Evolutionary conservation across 2,888 invertebrate species (phyloP), one percentile per base, ranked within the genome.

Genomic region (Caradrina clavipalpis): DNA sequence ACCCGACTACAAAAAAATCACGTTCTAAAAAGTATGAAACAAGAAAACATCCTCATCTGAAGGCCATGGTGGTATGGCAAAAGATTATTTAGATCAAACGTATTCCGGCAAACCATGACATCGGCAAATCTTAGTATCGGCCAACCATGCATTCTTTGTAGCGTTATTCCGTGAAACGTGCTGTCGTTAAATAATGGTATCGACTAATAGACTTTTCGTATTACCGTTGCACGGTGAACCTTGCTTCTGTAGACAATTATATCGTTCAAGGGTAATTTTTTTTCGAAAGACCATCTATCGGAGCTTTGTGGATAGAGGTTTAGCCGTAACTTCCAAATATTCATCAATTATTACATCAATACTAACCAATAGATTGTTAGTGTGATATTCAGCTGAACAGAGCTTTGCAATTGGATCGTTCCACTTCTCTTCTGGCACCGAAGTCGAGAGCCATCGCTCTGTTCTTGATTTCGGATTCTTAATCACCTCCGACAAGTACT

Each of bases 301-400:
- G 17, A 17, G 5, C 17, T 17, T 15, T 17, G 5, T 17, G 5
- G 17, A 45, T 45, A 45, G 11, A 39, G 2, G 39, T 13, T 39
- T 0, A 11, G 17, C 17, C 15, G 45, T 17, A 17, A 45, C 45
- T 17, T 45, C 5, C 17, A 45, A 5, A 45, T 2, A 17, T 17
- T 17, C 17, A 15, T 11, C 15, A 45, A 45, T 17, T 45, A 17
- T 45, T 17, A 17, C 10, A 35, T 35, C 7, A 35, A 6, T 70
- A 49, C 78, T 94, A 95, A 97, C 82, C 72, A 98, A 90, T 26
- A 98, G 93, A 90, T 98, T 98, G 88, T 98, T 98, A 0, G 97
- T 97, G 86, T 98, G 98, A 87, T 99, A 99, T 81, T 98, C 98
- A 0, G 98, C 97, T 0, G 98, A 98, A n/a, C 97, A 97, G 17